phyloP scores from a whole-genome alignment of 2,888 invertebrate genomes.

The Apodemia duryi region DNA sequence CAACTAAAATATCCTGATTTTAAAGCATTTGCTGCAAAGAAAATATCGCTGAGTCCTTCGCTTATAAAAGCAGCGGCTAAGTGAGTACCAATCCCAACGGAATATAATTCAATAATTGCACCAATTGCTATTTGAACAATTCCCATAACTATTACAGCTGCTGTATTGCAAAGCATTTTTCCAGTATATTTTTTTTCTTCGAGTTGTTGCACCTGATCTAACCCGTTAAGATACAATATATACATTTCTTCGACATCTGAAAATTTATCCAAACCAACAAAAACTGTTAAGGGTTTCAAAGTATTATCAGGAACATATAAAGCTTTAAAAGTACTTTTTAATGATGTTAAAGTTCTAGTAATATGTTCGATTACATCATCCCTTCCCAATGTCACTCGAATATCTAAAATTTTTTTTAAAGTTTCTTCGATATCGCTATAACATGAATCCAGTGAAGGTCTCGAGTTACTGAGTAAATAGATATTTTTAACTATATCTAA shows the following conservation, averaged over 20 bases:
- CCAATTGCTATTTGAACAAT: slow-evolving; percentile 18
- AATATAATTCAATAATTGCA: slow-evolving; percentile 8
- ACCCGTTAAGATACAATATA: slow-evolving; percentile 16
- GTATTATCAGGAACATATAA: slow-evolving; percentile 17
- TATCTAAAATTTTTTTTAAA: slow-evolving; percentile 5
- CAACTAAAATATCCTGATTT: slow-evolving; percentile 19
- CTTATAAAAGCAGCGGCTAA: slow-evolving; percentile 16
- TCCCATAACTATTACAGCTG: slow-evolving; percentile 13
- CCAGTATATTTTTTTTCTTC: slow-evolving; percentile 18
- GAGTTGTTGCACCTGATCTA: slow-evolving; percentile 16
- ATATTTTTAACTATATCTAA: slow-evolving; percentile 3
- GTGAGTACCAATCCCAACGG: slow-evolving; percentile 18
- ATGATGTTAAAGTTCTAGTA: slow-evolving; percentile 5
- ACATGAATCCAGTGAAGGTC: neutral
- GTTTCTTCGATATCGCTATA: slow-evolving; percentile 12
- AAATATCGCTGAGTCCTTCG: slow-evolving; percentile 19
- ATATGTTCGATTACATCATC: slow-evolving; percentile 10
- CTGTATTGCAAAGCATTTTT: slow-evolving; percentile 7
- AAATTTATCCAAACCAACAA: slow-evolving; percentile 12
- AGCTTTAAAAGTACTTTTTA: slow-evolving; percentile 15
- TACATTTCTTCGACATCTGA: slow-evolving; percentile 17
- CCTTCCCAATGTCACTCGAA: slow-evolving; percentile 15
- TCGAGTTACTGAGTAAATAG: neutral
- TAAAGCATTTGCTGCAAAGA: slow-evolving; percentile 15
- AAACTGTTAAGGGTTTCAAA: slow-evolving; percentile 14